Base-by-base conservation (phyloP, 2,888 invertebrate genomes). In the Cryptophagus acutangulus region DNA sequence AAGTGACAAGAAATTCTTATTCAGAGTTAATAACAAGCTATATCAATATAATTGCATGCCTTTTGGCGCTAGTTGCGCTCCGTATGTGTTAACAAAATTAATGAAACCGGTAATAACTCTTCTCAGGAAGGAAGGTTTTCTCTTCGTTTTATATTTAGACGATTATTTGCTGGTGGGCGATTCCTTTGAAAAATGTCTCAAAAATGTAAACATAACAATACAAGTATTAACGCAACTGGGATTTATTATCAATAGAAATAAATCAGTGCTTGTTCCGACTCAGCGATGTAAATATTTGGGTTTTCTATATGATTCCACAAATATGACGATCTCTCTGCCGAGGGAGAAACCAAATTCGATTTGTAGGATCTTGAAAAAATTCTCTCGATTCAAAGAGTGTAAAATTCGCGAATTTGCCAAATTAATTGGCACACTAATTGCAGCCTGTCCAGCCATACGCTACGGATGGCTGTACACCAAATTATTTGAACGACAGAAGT, bases 381-480 rank as follows among this genome's bases (percentile, higher is more conserved):
- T 28, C 9, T 9, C 13, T 6, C 9, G 6, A 3, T 1, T 5
- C 2, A 5, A n/a, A 6, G 12, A 8, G 17, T 40, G 40, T 28
- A 49, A 26, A 24, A 46, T 48, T 41, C 13, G 44, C 17, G 29
- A 24, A 14, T 46, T 36, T 20, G 37, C 18, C 3, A 20, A 25
- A 18, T 40, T 45, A n/a, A 16, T 43, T 9, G 45, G 45, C 6
- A 17, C 14, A 4, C 17, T 48, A 10, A 31, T 45, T 14, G 30
- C 51, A 8, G 34, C 28, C 20, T 52, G 45, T 36, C 41, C 48
- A 12, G 51, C 46, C n/a, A 34, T 51, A 9, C 38, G 36, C 12
- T 51, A 51, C 36, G 46, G 47, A 2, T 44, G 43, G 46, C n/a
- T 51, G 3, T 42, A 51, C 26, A 45, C 43, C 2, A 49, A 51